Evolutionary conservation across 92 coral and sea anemone genomes (phyloP).

Genomic region (Phymanthus crucifer): DNA sequence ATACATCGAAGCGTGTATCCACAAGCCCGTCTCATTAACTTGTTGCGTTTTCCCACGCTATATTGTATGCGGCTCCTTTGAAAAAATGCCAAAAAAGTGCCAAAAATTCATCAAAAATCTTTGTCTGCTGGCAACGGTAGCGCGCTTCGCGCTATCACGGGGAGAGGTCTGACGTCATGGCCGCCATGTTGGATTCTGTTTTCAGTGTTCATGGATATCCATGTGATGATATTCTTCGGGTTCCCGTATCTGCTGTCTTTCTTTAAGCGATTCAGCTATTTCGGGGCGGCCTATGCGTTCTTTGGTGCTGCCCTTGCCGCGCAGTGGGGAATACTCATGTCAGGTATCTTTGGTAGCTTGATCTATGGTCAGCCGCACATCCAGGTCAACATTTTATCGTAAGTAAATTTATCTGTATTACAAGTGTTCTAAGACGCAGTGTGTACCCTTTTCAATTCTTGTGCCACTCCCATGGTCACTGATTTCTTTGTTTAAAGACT

Average conservation of each 20-base stretch:
- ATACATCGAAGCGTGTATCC: no score
- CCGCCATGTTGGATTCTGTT: background rate
- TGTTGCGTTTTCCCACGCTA: no score
- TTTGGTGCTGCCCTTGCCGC: slow-evolving; percentile 46
- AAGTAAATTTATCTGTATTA: no score
- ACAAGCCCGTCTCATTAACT: no score
- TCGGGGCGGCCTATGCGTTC: slow-evolving; percentile 25
- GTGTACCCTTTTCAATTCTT: no score
- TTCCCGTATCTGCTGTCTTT: slow-evolving; percentile 42
- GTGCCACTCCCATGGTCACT: no score
- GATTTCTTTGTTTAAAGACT: background rate
- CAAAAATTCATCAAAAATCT: no score
- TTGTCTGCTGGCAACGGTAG: no score
- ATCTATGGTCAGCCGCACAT: slow-evolving; percentile 40
- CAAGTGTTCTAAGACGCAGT: no score
- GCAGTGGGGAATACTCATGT: slow-evolving; percentile 36
- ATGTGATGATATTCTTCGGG: slow-evolving; percentile 44
- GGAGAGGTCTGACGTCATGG: background rate
- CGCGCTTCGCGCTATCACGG: no score
- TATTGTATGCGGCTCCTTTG: no score
- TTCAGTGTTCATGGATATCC: slow-evolving; percentile 47
- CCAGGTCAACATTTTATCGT: slow-evolving; percentile 49
- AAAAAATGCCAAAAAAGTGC: no score
- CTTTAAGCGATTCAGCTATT: slow-evolving; percentile 38
- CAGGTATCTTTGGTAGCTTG: slow-evolving; percentile 27